Base-by-base conservation (phyloP, 2,888 invertebrate genomes). In the Agrilus cyanescens region DNA sequence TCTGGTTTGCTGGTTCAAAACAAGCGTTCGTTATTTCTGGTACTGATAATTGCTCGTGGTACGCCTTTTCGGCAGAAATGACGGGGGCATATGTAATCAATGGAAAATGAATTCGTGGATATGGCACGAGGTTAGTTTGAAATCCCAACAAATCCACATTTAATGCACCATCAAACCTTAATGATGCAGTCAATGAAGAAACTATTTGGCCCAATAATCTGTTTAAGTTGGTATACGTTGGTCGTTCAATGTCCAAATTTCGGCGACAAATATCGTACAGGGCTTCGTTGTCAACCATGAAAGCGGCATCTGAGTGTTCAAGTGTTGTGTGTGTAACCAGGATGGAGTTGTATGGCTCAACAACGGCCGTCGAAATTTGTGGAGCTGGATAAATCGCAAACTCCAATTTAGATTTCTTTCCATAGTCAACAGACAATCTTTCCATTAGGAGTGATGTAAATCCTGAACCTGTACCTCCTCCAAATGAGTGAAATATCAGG, bases 191-290 rank as follows among this genome's bases (percentile, higher is more conserved):
- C 43, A 77, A 74, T 12, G 73, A 76, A 50, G 61, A 75, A 48
- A 75, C 72, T 12, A 68, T 66, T 52, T 66, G 66, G 15, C 72
- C 73, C 48, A 78, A 74, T 31, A 80, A 64, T 36, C 79, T 65
- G 56, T 80, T 80, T 32, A 80, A 61, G 60, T 79, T 78, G n/a
- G 74, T 74, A 60, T 78, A 80, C 2, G 76, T 73, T 16, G 79
- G 79, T 31, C 78, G 63, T 45, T 72, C 72, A 46, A 77, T 74
- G 52, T 70, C 72, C 46, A 80, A 74, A 57, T 76, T 77, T 47
- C 73, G 65, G 20, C 74, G 64, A 59, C 76, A 78, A 69, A 63
- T 64, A 68, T 77, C 54, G 64, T 74, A 68, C 46, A 63, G 63
- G 20, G 63, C 63, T 57, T 65, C 62, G 46, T 65, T 63, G 49